A percentile compares a stretch with the other conserved stretches of the same genome.
These are phyloP conservation scores for Ariolimax columbianus DNA, from an alignment of 2,888 invertebrate species.

Conservation along the genomic window DNA sequence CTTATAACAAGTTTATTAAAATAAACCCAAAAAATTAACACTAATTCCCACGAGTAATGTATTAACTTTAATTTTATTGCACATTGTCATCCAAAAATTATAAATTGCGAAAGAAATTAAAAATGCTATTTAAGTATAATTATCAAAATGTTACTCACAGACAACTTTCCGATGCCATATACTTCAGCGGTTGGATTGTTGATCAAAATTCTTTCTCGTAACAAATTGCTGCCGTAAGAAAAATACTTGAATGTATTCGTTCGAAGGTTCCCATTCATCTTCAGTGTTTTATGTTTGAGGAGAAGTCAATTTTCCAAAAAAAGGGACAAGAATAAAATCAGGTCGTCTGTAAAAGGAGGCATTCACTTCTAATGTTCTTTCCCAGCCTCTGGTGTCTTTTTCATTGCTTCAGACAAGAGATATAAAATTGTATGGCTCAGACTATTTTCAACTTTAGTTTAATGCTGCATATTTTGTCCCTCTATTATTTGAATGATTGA, in stretches of 20 bases:
- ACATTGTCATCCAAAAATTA: not conserved
- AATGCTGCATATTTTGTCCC: not conserved
- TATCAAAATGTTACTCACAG: slow-evolving; percentile 79
- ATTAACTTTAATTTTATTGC: not conserved
- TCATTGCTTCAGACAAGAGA: slow-evolving; percentile 5
- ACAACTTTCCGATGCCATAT: slow-evolving; percentile 84
- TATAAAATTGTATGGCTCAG: not conserved
- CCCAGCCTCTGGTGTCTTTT: not conserved
- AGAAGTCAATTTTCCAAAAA: not conserved
- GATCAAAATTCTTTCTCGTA: slow-evolving; percentile 87
- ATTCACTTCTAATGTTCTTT: slow-evolving; percentile 5
- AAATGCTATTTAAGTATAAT: not conserved
- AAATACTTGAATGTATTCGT: slow-evolving; percentile 86
- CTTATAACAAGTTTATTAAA: not conserved
- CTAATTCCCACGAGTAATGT: not conserved
- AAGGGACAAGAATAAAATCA: not conserved
- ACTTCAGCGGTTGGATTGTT: slow-evolving; percentile 85
- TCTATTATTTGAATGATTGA: not conserved
- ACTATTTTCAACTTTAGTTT: not conserved
- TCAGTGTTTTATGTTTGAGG: not conserved
- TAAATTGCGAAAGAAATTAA: not conserved
- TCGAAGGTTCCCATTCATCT: slow-evolving; percentile 38
- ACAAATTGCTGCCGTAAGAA: slow-evolving; percentile 93
- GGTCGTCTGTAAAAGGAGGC: slow-evolving; percentile 11
- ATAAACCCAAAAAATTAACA: not conserved